Evolutionary conservation across 2,888 invertebrate genomes (phyloP), one percentile per base, ranked within the genome.

Genomic region (Helleia helle): DNA sequence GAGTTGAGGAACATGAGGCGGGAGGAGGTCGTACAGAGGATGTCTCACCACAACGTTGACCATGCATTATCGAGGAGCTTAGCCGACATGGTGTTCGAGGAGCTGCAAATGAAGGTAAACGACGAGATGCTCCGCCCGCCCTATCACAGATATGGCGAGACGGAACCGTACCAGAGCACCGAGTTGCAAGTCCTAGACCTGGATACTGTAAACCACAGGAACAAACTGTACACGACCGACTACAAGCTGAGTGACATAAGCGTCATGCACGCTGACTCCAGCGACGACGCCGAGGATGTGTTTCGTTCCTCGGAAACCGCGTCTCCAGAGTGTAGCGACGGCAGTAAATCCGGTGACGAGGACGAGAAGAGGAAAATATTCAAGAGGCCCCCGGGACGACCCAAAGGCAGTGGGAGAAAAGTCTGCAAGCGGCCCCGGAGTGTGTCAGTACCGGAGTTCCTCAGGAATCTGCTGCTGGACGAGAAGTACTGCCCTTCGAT

Each of bases 361-460:
- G 74, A 86, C 0, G 83, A 86, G 29, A 77, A 77, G 48, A 61
- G 71, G 31, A 80, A 77, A 59, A 49, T 50, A 40, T 65, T 77
- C 43, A 87, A 87, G 55, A 72, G 87, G 52, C 81, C 85, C 9
- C 87, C 87, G 1, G 88, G 88, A 15, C 75, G 88, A 49, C 87
- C 87, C 4, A 81, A 80, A 43, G 86, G 86, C 11, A 83, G 79
- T 55, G 85, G 85, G 7, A 64, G 76, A 38, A 85, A 81, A 50
- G 59, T 70, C 26, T 65, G 67, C 52, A 85, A 85, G 58, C 76
- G 81, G 30, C 75, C 81, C 4, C 63, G 77, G 47, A 85, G 81
- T 64, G 84, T 85, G 2, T 85, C 85, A 29, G 85, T 96, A 26
- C 95, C 95, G 87, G 95, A 96, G 71, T 96, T 96, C 70, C 90